These are phyloP conservation scores for Nixonia krombeini DNA, from an alignment of 1,140 invertebrate species.

Conservation along the genomic window DNA sequence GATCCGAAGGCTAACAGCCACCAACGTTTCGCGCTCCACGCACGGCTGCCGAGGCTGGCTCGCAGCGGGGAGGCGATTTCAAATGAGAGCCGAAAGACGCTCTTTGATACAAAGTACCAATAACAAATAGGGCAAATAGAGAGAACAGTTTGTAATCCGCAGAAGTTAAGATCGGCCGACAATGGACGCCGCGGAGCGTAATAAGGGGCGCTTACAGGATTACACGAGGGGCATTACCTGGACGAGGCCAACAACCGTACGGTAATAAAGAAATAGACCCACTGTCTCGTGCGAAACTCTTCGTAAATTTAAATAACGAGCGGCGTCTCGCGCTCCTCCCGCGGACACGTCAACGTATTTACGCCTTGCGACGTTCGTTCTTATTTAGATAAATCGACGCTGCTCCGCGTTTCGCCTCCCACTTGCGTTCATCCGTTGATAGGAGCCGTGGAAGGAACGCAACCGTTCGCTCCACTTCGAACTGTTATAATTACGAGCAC, in stretches of 20 bases:
- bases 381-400: too few species aligned
- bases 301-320: not conserved
- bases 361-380: too few species aligned
- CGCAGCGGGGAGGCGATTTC: conserved; percentile 54
- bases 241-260: conserved; percentile 14
- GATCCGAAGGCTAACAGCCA: conserved; percentile 40
- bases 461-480: too few species aligned
- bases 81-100: conserved; percentile 21
- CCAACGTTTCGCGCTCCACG: conserved; percentile 38
- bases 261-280: conserved; percentile 33
- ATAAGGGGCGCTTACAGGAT: conserved; percentile 67
- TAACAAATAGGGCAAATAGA: conserved; percentile 58
- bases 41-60: conserved; percentile 35
- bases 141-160: conserved; percentile 66
- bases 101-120: conserved; percentile 31
- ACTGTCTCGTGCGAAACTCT: conserved; percentile 14
- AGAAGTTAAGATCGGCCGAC: conserved; percentile 66
- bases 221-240: conserved; percentile 45
- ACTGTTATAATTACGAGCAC: too few species aligned
- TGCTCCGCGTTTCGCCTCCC: too few species aligned
- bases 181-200: conserved; percentile 63
- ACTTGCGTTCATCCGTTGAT: too few species aligned
- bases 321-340: too few species aligned
- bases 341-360: too few species aligned
- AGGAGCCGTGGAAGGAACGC: too few species aligned